Evolutionary conservation across 37 sponge, comb jelly and placozoan genomes (phyloP).

Genomic region (Theonella swinhoei): DNA sequence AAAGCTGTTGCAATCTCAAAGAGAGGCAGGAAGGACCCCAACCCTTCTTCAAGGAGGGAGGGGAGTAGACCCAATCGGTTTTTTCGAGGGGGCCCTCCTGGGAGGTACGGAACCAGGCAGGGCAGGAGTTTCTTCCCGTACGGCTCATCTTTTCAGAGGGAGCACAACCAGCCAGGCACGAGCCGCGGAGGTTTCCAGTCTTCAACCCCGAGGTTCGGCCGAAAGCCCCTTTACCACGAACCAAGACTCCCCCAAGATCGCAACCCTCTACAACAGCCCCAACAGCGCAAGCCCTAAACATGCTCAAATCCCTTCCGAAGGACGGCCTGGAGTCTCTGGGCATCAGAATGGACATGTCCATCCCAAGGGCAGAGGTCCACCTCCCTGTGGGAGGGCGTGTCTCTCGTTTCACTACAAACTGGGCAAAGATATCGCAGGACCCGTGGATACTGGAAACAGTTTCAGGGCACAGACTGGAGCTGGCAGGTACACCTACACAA

Average conservation of each 20-base stretch:
- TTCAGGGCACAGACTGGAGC: too few species aligned
- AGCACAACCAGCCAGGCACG: background rate
- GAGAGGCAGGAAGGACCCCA: constrained; percentile 1
- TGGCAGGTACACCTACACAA: too few species aligned
- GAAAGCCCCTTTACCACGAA: background rate
- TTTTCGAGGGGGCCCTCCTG: constrained; percentile 51
- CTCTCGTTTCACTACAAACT: background rate
- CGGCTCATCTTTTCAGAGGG: too few species aligned
- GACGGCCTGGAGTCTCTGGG: background rate
- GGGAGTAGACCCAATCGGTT: background rate
- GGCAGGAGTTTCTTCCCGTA: constrained; percentile 15
- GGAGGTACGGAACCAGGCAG: constrained; percentile 39
- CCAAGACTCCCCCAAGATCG: background rate
- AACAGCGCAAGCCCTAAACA: too few species aligned
- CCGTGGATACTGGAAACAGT: too few species aligned
- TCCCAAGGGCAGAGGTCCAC: too few species aligned
- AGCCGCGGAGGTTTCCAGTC: too few species aligned
- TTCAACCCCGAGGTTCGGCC: background rate
- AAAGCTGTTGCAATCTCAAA: constrained; percentile 31
- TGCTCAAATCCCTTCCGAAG: background rate
- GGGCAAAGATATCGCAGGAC: background rate
- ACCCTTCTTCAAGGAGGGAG: background rate
- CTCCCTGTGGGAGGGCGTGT: background rate
- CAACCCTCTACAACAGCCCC: background rate
- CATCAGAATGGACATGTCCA: too few species aligned